Evolutionary conservation across 2,797 vertebrate species (phyloP).

Genomic region (Chrosomus eos): DNA sequence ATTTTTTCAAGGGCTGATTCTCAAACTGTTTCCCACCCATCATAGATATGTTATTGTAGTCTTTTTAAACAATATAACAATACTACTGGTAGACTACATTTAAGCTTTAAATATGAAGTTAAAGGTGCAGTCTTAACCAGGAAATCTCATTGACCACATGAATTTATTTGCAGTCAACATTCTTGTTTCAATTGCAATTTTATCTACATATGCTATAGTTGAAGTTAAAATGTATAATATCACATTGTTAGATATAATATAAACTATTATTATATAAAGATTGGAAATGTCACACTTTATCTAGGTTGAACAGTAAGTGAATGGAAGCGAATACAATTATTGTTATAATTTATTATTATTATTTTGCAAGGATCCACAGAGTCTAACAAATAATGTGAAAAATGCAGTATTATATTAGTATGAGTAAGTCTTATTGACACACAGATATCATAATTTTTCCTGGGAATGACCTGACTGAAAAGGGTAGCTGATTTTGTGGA

Average conservation of each 20-base stretch:
- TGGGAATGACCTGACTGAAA: background rate
- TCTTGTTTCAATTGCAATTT: background rate
- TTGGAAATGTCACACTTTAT: background rate
- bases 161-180: background rate
- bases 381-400: background rate
- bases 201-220: background rate
- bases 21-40: background rate
- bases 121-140: background rate
- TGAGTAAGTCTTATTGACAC: too few species aligned
- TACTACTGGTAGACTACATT: background rate
- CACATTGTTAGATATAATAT: background rate
- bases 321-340: background rate
- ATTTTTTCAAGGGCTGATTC: background rate
- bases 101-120: background rate
- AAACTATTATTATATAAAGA: background rate
- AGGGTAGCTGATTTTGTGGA: background rate
- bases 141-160: background rate
- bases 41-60: background rate
- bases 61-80: background rate
- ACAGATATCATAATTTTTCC: background rate
- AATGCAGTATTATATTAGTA: background rate
- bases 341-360: background rate
- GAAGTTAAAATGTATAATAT: background rate
- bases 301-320: background rate
- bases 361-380: background rate